Percentiles rank a stretch among this genome's conserved stretches.
Evolutionary conservation across 2,888 invertebrate genomes (phyloP).

Genomic region (Thyatira batis): DNA sequence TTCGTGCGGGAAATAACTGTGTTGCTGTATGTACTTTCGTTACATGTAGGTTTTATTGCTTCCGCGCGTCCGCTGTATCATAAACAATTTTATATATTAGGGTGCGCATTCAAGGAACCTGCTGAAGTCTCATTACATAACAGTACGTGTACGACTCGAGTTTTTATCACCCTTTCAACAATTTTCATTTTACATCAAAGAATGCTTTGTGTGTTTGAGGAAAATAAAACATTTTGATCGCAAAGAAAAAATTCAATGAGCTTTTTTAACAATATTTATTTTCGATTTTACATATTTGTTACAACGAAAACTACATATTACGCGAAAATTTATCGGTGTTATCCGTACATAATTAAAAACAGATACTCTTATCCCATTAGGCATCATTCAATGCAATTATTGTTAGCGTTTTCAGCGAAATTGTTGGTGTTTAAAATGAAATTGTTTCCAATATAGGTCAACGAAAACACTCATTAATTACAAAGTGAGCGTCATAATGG

Average conservation of each 20-base stretch:
- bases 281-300: background rate
- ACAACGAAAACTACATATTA: background rate
- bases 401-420: conserved; percentile 3
- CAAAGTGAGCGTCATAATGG: conserved; percentile 53
- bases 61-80: conserved; percentile 5
- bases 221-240: background rate
- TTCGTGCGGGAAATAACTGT: background rate
- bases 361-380: background rate
- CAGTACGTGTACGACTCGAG: background rate
- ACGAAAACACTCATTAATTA: conserved; percentile 56
- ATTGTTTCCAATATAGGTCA: conserved; percentile 21
- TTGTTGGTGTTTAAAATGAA: conserved; percentile 1
- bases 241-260: background rate
- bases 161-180: background rate
- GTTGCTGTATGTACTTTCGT: background rate
- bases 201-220: background rate
- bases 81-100: conserved; percentile 22
- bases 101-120: conserved; percentile 6
- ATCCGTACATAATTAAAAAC: too few relatives aligned
- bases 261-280: background rate
- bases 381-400: background rate
- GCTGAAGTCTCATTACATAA: background rate
- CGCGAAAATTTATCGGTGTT: background rate
- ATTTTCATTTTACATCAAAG: background rate
- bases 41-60: conserved; percentile 1